Conservation (phyloP, 1,140 invertebrate genomes). For the Macrosteles quadrilineatus region DNA sequence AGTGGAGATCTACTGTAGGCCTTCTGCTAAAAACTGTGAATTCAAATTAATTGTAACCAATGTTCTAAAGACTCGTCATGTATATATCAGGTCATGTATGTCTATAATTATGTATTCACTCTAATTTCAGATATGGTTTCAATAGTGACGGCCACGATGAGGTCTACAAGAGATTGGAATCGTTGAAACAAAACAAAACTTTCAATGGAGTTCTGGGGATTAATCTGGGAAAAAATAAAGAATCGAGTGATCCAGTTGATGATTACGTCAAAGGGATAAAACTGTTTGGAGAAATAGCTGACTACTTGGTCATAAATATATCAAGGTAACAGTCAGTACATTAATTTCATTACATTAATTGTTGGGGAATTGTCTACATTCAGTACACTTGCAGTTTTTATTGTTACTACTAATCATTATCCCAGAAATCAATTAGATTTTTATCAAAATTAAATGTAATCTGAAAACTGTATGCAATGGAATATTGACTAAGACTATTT, state of each 20-base stretch:
- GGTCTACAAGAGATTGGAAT: slow-evolving; percentile 65
- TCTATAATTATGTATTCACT: too few relatives aligned
- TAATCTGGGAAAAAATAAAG: slow-evolving; percentile 96
- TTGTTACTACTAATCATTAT: too few relatives aligned
- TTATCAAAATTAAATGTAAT: too few relatives aligned
- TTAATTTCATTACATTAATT: too few relatives aligned
- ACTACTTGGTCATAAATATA: slow-evolving; percentile 90
- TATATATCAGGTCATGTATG: background rate
- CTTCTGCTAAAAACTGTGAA: too few relatives aligned
- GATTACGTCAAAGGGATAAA: slow-evolving; percentile 85
- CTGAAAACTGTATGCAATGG: too few relatives aligned
- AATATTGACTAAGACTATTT: too few relatives aligned
- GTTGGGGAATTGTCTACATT: too few relatives aligned
- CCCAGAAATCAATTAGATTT: too few relatives aligned
- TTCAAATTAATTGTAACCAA: background rate
- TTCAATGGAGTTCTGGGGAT: slow-evolving; percentile 73
- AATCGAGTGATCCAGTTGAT: slow-evolving; percentile 65
- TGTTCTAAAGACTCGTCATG: background rate
- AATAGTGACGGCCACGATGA: slow-evolving; percentile 90
- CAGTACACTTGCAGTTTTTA: too few relatives aligned
- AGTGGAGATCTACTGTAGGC: too few relatives aligned
- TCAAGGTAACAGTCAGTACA: slow-evolving; percentile 70
- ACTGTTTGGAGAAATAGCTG: slow-evolving; percentile 72
- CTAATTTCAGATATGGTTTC: slow-evolving; percentile 79
- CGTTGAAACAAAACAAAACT: slow-evolving; percentile 54